Evolutionary conservation across 2,888 invertebrate species (phyloP).

Genomic region (Phaonia tiefii): DNA sequence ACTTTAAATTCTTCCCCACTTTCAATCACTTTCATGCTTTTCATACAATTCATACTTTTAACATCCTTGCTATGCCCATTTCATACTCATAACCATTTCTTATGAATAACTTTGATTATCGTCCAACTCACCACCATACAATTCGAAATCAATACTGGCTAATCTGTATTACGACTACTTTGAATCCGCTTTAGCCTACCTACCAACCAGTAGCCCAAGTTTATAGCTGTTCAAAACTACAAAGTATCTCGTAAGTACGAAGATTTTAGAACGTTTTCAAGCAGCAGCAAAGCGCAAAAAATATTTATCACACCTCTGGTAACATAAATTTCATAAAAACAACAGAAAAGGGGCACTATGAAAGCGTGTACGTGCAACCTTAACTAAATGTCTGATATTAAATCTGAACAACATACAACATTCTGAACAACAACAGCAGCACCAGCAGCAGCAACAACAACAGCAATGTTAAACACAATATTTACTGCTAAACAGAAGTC

Average conservation of each 20-base stretch:
- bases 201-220: not conserved
- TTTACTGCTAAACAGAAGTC: constrained; percentile 66
- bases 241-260: too few relatives aligned
- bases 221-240: too few relatives aligned
- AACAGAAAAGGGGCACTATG: constrained; percentile 21
- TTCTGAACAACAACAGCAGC: constrained; percentile 23
- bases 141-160: not conserved
- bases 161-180: too few relatives aligned
- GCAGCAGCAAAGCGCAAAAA: not conserved
- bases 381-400: constrained; percentile 63
- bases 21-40: too few relatives aligned
- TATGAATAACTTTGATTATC: not conserved
- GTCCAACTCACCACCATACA: not conserved
- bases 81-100: too few relatives aligned
- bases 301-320: constrained; percentile 67
- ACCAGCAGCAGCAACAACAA: constrained; percentile 4
- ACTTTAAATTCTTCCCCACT: too few relatives aligned
- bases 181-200: not conserved
- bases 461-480: constrained; percentile 50
- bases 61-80: too few relatives aligned
- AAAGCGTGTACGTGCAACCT: constrained; percentile 62
- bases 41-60: too few relatives aligned
- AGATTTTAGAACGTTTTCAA: too few relatives aligned
- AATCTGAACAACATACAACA: constrained; percentile 25
- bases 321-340: constrained; percentile 61